phyloP scores from a whole-genome alignment of 2,113 vertebrate genomes.

The Gasterosteus nipponicus region DNA sequence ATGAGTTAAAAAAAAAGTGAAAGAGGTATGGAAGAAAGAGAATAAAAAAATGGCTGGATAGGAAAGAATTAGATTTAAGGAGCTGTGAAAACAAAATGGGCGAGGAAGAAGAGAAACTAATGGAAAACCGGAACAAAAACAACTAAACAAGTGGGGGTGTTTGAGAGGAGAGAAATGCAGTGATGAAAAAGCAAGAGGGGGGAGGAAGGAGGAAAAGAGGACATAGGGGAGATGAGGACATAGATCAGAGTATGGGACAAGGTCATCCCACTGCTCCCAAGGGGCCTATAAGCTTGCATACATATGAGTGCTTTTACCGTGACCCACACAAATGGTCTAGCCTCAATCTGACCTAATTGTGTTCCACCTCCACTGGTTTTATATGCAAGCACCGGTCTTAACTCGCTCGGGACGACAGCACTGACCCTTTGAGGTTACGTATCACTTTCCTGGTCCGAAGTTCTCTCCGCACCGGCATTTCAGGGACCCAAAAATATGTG shows the following conservation, averaged over 20 bases:
- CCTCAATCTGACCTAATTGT: conserved; percentile 75
- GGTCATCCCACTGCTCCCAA: conserved; percentile 70
- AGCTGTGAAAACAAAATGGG: conserved; percentile 13
- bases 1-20: conserved; percentile 35
- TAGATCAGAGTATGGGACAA: conserved; percentile 76
- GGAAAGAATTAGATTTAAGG: conserved; percentile 10
- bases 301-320: conserved; percentile 74
- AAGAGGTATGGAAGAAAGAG: conserved; percentile 6
- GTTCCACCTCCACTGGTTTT: conserved; percentile 59
- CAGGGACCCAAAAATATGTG: neutral
- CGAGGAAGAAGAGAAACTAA: conserved; percentile 30
- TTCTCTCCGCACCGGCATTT: conserved; percentile 2
- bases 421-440: conserved; percentile 17
- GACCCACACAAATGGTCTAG: conserved; percentile 74
- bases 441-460: conserved; percentile 11
- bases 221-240: conserved; percentile 67
- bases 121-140: conserved; percentile 19
- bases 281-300: conserved; percentile 71
- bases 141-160: neutral
- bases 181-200: conserved; percentile 46
- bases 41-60: conserved; percentile 21
- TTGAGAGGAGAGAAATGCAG: conserved; percentile 49
- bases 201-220: conserved; percentile 56
- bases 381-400: conserved; percentile 43
- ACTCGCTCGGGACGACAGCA: conserved; percentile 14